Base-by-base conservation (phyloP, 1,140 invertebrate species). In the Ladona fulva region DNA sequence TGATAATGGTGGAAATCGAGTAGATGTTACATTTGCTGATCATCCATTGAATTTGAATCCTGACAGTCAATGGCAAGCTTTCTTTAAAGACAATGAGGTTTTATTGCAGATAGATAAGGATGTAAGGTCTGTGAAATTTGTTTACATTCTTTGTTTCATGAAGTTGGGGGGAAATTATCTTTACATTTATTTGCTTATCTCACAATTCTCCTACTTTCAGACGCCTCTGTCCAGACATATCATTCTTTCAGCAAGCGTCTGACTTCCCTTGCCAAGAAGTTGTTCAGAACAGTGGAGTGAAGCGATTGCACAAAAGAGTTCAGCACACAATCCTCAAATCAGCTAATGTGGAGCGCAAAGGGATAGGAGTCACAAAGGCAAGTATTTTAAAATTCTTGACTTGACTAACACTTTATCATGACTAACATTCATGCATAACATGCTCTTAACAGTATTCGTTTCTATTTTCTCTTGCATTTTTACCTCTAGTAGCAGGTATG, bases 91-190 rank as follows among this genome's bases (percentile, higher is more conserved):
- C 83, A 99, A 99, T 86, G 96, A 99, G 87, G 94, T 97, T 80
- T 84, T 99, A 12, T 85, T 97, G 77, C 96, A 99, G 89, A 98
- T 99, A 82, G 96, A 98, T 84, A 99, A 98, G 85, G 97, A 99
- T 87, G 97, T 98, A 24, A 90, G 95, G 91, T 92, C 1, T 6
- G 52, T 66, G 52, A 8, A 16, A 6, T 66, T 66, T 19, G 52
- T 22, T 1, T 66, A 66, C 14, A 19, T 66, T 12, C 1, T 66
- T 16, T 3, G 3, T 66, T 66, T 66, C n/a, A 66, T 6, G 52
- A 5, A 12, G 12, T 16, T 8, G 24, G 14, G 14, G 3, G 3
- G n/a, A 22, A 25, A 25, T 75, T 75, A 6, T 1, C n/a, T 75
- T 25, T 10, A 75, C 24, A 8, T 75, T 5, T n/a, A 24, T n/a